Percentiles rank a stretch among this genome's conserved stretches.
Evolutionary conservation across 2,113 vertebrate species (phyloP).

Genomic region (Petaurus breviceps): DNA sequence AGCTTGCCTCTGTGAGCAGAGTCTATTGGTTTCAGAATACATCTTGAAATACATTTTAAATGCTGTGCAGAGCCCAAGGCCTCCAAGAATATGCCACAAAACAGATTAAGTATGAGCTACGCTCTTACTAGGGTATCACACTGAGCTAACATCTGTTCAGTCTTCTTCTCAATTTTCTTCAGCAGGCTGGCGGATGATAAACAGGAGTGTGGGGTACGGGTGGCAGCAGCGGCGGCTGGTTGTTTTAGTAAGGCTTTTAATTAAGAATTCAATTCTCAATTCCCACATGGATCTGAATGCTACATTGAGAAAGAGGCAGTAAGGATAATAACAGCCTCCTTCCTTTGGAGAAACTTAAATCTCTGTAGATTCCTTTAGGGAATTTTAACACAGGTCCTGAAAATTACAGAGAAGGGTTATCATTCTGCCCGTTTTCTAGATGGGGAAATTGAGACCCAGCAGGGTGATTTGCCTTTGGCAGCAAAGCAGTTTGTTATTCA

Average conservation of each 20-base stretch:
- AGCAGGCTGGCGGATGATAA: slow-evolving; percentile 47
- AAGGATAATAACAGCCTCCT: neutral
- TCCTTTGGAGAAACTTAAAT: neutral
- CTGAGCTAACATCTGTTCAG: slow-evolving; percentile 56
- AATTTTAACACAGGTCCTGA: neutral
- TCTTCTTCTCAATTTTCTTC: slow-evolving; percentile 46
- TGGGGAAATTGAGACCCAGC: neutral
- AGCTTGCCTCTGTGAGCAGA: slow-evolving; percentile 17
- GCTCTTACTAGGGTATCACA: slow-evolving; percentile 44
- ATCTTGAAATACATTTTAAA: slow-evolving; percentile 62
- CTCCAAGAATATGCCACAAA: slow-evolving; percentile 19
- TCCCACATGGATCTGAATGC: neutral
- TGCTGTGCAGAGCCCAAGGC: slow-evolving; percentile 5
- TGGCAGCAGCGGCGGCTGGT: neutral
- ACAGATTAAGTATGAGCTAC: neutral
- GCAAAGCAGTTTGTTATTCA: neutral
- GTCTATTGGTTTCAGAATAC: slow-evolving; percentile 23
- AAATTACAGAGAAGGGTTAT: neutral
- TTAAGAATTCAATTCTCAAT: slow-evolving; percentile 64
- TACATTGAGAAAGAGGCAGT: slow-evolving; percentile 39
- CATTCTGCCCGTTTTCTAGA: neutral
- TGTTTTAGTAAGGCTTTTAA: slow-evolving; percentile 63
- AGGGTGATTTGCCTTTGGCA: neutral
- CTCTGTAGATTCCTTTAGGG: neutral
- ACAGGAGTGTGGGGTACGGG: slow-evolving; percentile 35